Evolutionary conservation across 2,797 vertebrate genomes (phyloP).

Genomic region (Glyptemys insculpta): DNA sequence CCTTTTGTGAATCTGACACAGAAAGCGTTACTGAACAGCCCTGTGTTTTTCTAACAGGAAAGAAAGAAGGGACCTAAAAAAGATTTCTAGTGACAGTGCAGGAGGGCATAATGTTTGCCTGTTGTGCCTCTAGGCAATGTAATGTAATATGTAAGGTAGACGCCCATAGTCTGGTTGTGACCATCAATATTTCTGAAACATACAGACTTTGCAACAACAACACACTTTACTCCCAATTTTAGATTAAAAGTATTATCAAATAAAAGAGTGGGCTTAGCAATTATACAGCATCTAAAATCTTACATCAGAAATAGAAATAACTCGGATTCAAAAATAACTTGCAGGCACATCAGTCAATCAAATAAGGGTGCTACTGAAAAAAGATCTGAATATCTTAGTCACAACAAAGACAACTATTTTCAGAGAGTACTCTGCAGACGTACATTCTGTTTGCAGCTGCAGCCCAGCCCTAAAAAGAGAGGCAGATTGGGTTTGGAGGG

Average conservation of each 20-base stretch:
- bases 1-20: neutral
- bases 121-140: constrained; percentile 53
- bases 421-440: constrained; percentile 63
- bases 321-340: constrained; percentile 79
- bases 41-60: constrained; percentile 54
- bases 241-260: constrained; percentile 68
- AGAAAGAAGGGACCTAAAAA: constrained; percentile 54
- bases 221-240: constrained; percentile 55
- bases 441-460: constrained; percentile 70
- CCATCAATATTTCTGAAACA: constrained; percentile 70
- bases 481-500: constrained; percentile 33
- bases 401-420: constrained; percentile 81
- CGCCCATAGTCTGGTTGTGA: constrained; percentile 55
- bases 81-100: constrained; percentile 29
- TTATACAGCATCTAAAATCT: constrained; percentile 66
- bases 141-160: constrained; percentile 71
- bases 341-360: constrained; percentile 79
- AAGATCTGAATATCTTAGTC: constrained; percentile 76
- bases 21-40: constrained; percentile 24
- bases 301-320: constrained; percentile 77
- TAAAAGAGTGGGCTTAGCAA: constrained; percentile 56
- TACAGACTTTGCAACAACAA: constrained; percentile 47
- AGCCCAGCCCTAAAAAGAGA: constrained; percentile 54
- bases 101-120: constrained; percentile 54
- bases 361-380: constrained; percentile 69